phyloP scores from a whole-genome alignment of 2,797 vertebrate genomes.

The Simalia tracyae region DNA sequence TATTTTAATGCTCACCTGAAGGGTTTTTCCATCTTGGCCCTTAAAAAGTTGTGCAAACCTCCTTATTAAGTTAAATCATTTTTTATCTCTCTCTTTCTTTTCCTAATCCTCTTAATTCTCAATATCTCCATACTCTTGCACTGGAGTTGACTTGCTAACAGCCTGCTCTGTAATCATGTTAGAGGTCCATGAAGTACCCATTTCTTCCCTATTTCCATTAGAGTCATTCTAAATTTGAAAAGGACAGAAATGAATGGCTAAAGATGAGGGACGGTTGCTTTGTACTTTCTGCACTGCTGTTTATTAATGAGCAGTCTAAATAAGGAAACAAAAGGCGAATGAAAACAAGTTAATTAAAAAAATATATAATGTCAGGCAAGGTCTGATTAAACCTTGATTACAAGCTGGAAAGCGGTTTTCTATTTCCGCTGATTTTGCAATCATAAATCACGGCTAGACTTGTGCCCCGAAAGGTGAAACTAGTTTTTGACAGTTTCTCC shows the following conservation, averaged over 20 bases:
- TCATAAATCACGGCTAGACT: background rate
- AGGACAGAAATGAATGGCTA: background rate
- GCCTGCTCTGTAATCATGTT: background rate
- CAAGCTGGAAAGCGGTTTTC: constrained; percentile 19
- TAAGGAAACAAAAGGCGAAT: constrained; percentile 27
- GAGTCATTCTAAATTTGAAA: background rate
- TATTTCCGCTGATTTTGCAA: constrained; percentile 28
- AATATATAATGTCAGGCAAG: constrained; percentile 25
- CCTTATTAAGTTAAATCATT: background rate
- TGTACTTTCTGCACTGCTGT: background rate
- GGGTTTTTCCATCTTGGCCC: background rate
- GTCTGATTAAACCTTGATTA: constrained; percentile 41
- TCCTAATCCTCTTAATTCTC: background rate
- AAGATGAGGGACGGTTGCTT: fast-evolving
- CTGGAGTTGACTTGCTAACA: background rate
- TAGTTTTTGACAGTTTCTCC: background rate
- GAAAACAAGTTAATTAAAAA: constrained; percentile 28
- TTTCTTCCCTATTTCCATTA: background rate
- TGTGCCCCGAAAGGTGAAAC: background rate
- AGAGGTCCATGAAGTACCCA: background rate
- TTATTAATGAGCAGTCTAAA: constrained; percentile 31
- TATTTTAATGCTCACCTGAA: background rate
- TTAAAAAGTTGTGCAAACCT: background rate
- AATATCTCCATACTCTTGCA: background rate
- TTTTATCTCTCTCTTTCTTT: background rate